These are phyloP conservation scores for Drosophila nasuta DNA, from an alignment of 1,140 invertebrate genomes.

Conservation along the genomic window DNA sequence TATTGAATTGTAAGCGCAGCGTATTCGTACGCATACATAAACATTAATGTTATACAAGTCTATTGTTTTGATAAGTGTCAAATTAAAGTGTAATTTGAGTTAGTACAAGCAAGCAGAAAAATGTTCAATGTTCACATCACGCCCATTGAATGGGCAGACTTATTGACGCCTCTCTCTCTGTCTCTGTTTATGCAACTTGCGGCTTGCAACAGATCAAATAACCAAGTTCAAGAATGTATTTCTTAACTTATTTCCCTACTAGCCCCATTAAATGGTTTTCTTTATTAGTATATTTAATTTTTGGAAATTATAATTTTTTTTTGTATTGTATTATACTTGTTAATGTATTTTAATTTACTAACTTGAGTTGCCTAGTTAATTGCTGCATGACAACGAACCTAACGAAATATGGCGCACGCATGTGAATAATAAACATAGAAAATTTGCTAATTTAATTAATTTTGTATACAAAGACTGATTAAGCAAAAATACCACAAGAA, in stretches of 20 bases:
- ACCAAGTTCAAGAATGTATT: constrained; percentile 26
- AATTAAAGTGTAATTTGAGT: constrained; percentile 72
- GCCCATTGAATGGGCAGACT: constrained; percentile 26
- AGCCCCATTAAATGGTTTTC: constrained; percentile 25
- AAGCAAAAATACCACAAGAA: constrained; percentile 63
- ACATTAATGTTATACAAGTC: constrained; percentile 51
- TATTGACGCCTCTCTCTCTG: constrained; percentile 2
- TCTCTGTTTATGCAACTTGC: constrained; percentile 4
- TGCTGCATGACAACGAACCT: constrained; percentile 43
- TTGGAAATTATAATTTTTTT: too few relatives aligned
- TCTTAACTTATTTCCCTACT: background rate
- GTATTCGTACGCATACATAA: constrained; percentile 38
- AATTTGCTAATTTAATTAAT: constrained; percentile 46
- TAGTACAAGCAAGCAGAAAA: constrained; percentile 51
- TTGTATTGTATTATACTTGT: constrained; percentile 11
- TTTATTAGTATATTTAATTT: background rate
- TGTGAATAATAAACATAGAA: constrained; percentile 46
- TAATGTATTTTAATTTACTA: constrained; percentile 32
- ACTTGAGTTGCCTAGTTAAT: constrained; percentile 25
- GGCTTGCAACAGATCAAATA: constrained; percentile 15
- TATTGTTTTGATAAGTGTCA: constrained; percentile 72
- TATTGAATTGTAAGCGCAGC: constrained; percentile 57
- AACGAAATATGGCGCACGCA: constrained; percentile 14
- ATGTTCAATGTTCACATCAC: constrained; percentile 56
- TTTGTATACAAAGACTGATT: constrained; percentile 79